Base-by-base conservation (phyloP, 1,140 invertebrate genomes). In the Asobara japonica region DNA sequence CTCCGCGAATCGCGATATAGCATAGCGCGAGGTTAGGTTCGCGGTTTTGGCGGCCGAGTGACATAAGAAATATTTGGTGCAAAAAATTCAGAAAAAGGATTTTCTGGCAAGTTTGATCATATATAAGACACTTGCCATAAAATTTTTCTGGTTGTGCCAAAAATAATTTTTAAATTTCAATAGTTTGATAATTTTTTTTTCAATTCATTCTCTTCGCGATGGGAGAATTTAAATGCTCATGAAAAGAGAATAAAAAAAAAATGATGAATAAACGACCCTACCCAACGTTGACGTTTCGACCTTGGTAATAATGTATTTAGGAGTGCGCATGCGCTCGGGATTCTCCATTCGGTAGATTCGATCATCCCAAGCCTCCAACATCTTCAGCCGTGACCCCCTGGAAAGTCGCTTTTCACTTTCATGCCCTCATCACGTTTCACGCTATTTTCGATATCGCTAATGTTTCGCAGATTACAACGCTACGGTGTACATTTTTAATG, bases 361-460 rank as follows among this genome's bases (percentile, higher is more conserved):
- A 83, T 82, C 80, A 82, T 82, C 74, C 75, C 61, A 20, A 66
- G 41, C 74, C 78, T 79, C 81, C 77, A 74, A 74, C 75, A 65
- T 78, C 75, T 67, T 69, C 77, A 75, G 75, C 76, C 76, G 77
- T 77, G 77, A 79, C 77, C 78, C 78, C 77, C 77, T 78, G 82
- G 83, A 84, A 84, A 84, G 79, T 79, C 76, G 81, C 81, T 85
- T 84, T 85, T 85, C 82, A 85, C 83, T 85, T 85, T 85, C 83
- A 82, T 84, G 77, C 80, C 77, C 79, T 79, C 69, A 64, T 13
- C 71, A 69, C 65, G 66, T 79, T 77, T 80, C 80, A 80, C 27
- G 25, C 18, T 30, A 30, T 62, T 62, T 62, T 62, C 51, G 45
- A 51, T 60, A 60, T 60, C 25, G n/a, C 31, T 31, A 62, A 16